Conservation (phyloP, 2,797 vertebrate genomes). For the Hypotaenidia philippensis region DNA sequence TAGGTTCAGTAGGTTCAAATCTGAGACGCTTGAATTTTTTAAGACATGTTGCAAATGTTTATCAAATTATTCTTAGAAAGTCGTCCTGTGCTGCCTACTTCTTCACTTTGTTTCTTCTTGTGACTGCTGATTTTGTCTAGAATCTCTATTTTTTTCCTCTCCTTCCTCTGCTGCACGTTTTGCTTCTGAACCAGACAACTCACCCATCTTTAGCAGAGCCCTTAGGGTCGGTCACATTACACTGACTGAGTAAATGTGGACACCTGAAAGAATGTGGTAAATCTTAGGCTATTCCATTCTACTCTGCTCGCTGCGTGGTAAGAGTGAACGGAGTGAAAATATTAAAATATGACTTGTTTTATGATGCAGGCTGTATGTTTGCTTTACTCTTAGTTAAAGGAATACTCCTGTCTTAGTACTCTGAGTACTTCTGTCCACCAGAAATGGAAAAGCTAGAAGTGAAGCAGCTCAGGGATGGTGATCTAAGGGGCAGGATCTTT, state of each 20-base stretch:
- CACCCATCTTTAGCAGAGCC: not conserved
- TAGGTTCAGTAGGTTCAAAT: not conserved
- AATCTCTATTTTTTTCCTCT: not conserved
- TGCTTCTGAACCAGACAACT: not conserved
- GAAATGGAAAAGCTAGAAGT: not conserved
- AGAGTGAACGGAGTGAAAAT: not conserved
- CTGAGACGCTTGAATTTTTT: not conserved
- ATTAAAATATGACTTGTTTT: not conserved
- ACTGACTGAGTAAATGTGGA: not conserved
- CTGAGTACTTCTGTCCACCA: not conserved
- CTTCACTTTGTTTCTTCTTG: not conserved
- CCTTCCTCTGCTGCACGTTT: not conserved
- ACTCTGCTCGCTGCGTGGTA: not conserved
- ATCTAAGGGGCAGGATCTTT: not conserved
- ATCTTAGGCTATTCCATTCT: not conserved
- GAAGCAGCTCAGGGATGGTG: not conserved
- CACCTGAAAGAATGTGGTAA: not conserved
- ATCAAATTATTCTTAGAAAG: not conserved
- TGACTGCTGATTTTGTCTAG: not conserved
- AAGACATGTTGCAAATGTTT: not conserved
- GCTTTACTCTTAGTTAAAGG: not conserved
- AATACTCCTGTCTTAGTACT: too few relatives aligned
- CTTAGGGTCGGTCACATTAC: not conserved
- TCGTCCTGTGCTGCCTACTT: not conserved
- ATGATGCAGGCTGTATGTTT: not conserved